phyloP scores from a whole-genome alignment of 2,888 invertebrate genomes.

The Trimorus sp. region DNA sequence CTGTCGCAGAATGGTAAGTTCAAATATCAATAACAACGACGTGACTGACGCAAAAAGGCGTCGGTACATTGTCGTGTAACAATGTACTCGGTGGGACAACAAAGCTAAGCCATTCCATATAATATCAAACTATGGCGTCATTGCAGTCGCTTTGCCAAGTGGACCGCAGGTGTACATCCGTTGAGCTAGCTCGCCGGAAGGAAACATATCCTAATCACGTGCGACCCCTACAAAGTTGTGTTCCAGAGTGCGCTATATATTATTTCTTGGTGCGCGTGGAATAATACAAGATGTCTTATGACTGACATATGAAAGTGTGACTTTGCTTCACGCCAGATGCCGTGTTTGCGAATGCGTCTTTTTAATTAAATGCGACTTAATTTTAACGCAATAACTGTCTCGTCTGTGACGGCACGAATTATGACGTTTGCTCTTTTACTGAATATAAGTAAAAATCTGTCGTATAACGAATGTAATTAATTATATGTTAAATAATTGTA shows the following conservation, averaged over 20 bases:
- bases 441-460: too few species aligned
- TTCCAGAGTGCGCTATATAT: constrained; percentile 52
- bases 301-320: constrained; percentile 46
- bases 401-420: neutral
- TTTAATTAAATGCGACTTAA: constrained; percentile 28
- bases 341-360: constrained; percentile 1
- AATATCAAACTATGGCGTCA: constrained; percentile 58
- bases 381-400: constrained; percentile 2
- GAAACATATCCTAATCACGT: constrained; percentile 71
- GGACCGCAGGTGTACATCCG: constrained; percentile 67
- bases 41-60: constrained; percentile 28
- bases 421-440: neutral
- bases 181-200: constrained; percentile 62
- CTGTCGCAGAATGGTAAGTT: too few species aligned
- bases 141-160: constrained; percentile 62
- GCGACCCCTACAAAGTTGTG: constrained; percentile 59
- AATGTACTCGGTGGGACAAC: constrained; percentile 50
- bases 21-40: constrained; percentile 36
- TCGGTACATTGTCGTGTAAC: constrained; percentile 46
- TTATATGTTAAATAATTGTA: too few species aligned
- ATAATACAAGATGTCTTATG: constrained; percentile 59
- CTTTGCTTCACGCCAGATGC: constrained; percentile 20
- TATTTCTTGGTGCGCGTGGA: constrained; percentile 48
- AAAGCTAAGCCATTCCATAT: constrained; percentile 60
- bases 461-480: too few species aligned